These are phyloP conservation scores for Amblyjoppa fuscipennis DNA, from an alignment of 2,888 invertebrate species.

Conservation along the genomic window DNA sequence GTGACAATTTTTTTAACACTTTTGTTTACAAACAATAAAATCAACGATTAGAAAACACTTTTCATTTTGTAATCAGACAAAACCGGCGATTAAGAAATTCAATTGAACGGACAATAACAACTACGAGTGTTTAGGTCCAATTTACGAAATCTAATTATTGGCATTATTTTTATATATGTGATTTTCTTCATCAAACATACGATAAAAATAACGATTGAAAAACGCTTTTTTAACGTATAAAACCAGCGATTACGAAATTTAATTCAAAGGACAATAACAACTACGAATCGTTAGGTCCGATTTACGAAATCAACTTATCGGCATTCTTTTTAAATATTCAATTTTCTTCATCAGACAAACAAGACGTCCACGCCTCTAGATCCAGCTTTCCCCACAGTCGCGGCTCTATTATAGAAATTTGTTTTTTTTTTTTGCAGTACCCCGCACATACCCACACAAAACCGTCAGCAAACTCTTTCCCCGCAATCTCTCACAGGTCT, in stretches of 20 bases:
- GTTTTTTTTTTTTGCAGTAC: background rate
- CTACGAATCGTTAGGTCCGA: too few species aligned
- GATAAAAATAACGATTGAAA: too few species aligned
- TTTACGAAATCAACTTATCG: background rate
- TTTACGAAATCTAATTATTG: background rate
- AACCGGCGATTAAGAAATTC: too few species aligned
- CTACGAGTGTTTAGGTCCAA: too few species aligned
- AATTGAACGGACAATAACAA: too few species aligned
- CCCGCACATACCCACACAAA: constrained; percentile 17
- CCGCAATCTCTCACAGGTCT: constrained; percentile 2
- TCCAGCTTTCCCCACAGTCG: constrained; percentile 33
- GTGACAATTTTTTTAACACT: too few species aligned
- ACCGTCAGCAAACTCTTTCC: constrained; percentile 14
- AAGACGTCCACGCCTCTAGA: background rate
- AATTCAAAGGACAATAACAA: too few species aligned
- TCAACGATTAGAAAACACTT: too few species aligned
- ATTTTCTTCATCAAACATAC: background rate
- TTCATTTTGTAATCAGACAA: too few species aligned
- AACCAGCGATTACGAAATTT: too few species aligned
- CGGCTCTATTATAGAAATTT: background rate
- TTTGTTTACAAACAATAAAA: too few species aligned
- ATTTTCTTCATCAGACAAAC: background rate
- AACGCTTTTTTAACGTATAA: too few species aligned
- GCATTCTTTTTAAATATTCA: background rate
- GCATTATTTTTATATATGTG: background rate